phyloP scores from a whole-genome alignment of 35 echinoderm and acorn worm genomes.

The Stichopus chloronotus region DNA sequence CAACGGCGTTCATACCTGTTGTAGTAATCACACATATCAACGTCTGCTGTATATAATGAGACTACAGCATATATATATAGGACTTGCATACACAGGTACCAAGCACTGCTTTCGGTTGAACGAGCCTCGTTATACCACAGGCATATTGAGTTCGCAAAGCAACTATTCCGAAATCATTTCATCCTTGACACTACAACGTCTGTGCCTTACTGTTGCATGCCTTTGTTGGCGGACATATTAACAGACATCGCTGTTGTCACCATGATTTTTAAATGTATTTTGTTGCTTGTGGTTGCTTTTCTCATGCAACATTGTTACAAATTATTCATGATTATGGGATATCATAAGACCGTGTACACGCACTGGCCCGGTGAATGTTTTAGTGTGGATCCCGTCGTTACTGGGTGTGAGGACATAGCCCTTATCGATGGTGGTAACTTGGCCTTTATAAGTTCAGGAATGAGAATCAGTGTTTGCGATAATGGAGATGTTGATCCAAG shows the following conservation, averaged over 20 bases:
- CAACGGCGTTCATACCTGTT: no score
- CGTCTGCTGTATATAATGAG: no score
- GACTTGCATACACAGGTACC: no score
- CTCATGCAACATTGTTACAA: slow-evolving; percentile 7
- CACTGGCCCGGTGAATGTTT: slow-evolving; percentile 17
- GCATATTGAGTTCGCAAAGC: no score
- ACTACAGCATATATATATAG: no score
- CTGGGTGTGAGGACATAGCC: neutral
- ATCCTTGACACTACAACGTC: no score
- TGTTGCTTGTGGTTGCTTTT: neutral
- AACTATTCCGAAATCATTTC: no score
- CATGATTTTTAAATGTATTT: slow-evolving; percentile 2
- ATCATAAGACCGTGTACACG: slow-evolving; percentile 18
- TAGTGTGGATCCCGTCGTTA: neutral
- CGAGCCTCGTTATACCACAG: no score
- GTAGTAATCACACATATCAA: no score
- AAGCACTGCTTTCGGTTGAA: no score
- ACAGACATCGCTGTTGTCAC: neutral
- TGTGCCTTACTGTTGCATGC: no score
- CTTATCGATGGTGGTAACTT: neutral
- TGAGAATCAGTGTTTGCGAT: neutral
- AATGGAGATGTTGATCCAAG: neutral
- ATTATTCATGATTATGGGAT: slow-evolving; percentile 15
- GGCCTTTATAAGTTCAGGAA: neutral
- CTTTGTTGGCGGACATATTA: no score